Evolutionary conservation across 2,113 vertebrate genomes (phyloP), one percentile per base, ranked within the genome.

Genomic region (Neogobius melanostomus): DNA sequence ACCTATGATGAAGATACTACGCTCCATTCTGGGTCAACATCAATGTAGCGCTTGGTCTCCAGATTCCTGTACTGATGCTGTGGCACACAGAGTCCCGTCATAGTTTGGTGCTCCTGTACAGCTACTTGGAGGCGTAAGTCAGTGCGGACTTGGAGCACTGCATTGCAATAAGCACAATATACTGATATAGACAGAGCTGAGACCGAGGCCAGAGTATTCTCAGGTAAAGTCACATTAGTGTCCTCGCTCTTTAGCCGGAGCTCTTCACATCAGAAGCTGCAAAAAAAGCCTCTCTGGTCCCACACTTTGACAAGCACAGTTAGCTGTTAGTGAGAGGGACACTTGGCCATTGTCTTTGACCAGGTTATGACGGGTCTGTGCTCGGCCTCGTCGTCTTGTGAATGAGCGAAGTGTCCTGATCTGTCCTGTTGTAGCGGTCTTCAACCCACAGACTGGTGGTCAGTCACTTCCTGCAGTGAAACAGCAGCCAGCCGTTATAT

Each of bases 401-500:
- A 88, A 82, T 42, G 81, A 65, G 28, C 90, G 86, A 66, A 88
- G 82, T 47, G 86, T 87, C 50, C 87, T 84, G 80, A 90, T 88
- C 73, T 89, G 87, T 82, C 90, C 89, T 49, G 90, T n/a, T 88
- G 0, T 89, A 86, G 64, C 84, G 84, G 66, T 90, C 89, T n/a
- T n/a, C 79, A 90, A 67, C 66, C 56, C 69, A 91, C 8, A 88
- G 80, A 80, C 71, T 87, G n/a, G 80, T 88, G 79, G 63, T 88
- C 87, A 78, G 73, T 88, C 0, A 88, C 82, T 87, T 90, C 73
- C 65, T 83, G 86, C 0, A 90, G 75, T 1, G 87, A 75, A 89
- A 91, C 6, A 89, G 81, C 56, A 91, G 15, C 90, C 87, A 91
- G 68, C 88, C 90, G 57, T 91, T 91, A 84, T 91, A 91, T 82